Conservation (phyloP, 1,140 invertebrate species). For the Antheraea pernyi region DNA sequence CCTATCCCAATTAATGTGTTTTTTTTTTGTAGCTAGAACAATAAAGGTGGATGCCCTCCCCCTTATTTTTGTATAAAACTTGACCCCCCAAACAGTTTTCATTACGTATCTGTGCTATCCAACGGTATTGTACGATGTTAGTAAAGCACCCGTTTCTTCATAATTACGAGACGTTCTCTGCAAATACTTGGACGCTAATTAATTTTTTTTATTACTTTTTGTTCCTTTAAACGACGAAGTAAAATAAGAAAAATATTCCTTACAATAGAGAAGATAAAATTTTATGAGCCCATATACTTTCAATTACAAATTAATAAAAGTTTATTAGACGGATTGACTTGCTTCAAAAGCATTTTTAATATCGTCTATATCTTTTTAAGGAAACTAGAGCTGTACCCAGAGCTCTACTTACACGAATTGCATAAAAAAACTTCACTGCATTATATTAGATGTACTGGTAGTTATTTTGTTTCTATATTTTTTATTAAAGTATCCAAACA, state of each 20-base stretch:
- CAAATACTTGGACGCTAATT: slow-evolving; percentile 58
- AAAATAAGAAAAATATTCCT: slow-evolving; percentile 11
- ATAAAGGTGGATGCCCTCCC: neutral
- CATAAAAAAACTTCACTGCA: too few species aligned
- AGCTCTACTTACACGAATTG: too few species aligned
- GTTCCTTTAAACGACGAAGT: slow-evolving; percentile 26
- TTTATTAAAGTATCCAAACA: too few species aligned
- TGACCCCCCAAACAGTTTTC: neutral
- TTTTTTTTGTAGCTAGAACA: too few species aligned
- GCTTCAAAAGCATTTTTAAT: too few species aligned
- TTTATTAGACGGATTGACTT: neutral
- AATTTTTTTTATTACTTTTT: slow-evolving; percentile 52
- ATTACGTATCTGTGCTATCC: neutral
- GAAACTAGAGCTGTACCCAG: too few species aligned
- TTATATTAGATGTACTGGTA: too few species aligned
- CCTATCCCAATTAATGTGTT: too few species aligned
- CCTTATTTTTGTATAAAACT: neutral
- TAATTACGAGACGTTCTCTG: slow-evolving; percentile 44
- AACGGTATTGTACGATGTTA: slow-evolving; percentile 22
- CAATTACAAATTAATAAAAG: neutral
- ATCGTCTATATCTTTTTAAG: too few species aligned
- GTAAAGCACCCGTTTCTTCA: slow-evolving; percentile 36
- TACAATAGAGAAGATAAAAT: neutral
- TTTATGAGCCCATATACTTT: neutral
- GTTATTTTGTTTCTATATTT: too few species aligned